These are phyloP conservation scores for Leptoteleia sp. DNA, from an alignment of 1,140 invertebrate species.

Conservation along the genomic window DNA sequence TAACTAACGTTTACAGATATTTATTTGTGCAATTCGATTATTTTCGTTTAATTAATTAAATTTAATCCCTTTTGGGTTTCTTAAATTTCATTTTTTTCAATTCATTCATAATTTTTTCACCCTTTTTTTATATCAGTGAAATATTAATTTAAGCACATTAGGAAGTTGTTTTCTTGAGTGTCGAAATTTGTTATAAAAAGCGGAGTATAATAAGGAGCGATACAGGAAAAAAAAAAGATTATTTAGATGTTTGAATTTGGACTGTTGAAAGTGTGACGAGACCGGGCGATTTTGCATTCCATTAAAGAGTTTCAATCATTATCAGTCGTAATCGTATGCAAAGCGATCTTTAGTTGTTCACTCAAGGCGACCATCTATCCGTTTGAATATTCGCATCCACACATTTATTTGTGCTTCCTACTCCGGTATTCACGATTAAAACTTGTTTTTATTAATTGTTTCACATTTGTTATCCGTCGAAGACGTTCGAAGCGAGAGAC, in stretches of 20 bases:
- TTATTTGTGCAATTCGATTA: too few relatives aligned
- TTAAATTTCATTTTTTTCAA: too few relatives aligned
- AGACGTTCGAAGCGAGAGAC: background rate
- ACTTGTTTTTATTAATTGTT: slow-evolving; percentile 24
- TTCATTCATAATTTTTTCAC: too few relatives aligned
- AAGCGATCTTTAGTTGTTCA: slow-evolving; percentile 23
- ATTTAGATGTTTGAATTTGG: background rate
- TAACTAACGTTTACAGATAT: too few relatives aligned
- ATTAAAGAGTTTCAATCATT: slow-evolving; percentile 21
- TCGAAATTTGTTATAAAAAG: too few relatives aligned
- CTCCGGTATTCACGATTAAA: slow-evolving; percentile 8
- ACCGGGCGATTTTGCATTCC: slow-evolving; percentile 13
- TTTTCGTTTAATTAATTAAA: too few relatives aligned
- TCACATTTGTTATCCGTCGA: slow-evolving; percentile 14
- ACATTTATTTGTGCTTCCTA: slow-evolving; percentile 14
- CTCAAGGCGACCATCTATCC: slow-evolving; percentile 32
- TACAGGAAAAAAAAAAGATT: background rate
- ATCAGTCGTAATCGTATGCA: slow-evolving; percentile 36
- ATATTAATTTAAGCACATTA: too few relatives aligned
- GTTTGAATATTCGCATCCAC: slow-evolving; percentile 17
- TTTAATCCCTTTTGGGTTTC: too few relatives aligned
- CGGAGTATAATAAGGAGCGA: too few relatives aligned
- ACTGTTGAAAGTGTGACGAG: slow-evolving; percentile 23
- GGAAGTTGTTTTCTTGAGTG: too few relatives aligned
- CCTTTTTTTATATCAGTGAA: too few relatives aligned